These are phyloP conservation scores for Nasonia oneida DNA, from an alignment of 2,888 invertebrate genomes.

Conservation along the genomic window DNA sequence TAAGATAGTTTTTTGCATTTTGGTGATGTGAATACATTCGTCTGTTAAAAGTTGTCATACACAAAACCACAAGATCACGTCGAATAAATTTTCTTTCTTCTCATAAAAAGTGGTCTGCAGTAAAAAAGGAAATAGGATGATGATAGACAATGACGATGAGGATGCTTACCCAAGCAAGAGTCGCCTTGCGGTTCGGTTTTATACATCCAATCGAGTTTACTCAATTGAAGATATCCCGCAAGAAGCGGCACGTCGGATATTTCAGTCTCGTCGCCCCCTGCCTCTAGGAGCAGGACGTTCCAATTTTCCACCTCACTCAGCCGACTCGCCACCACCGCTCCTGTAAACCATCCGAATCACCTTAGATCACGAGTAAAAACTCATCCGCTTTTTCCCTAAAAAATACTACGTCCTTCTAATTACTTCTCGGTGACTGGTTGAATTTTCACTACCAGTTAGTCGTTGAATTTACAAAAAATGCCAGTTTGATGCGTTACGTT, in stretches of 20 bases:
- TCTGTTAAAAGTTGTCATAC: too few relatives aligned
- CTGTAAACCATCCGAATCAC: constrained; percentile 76
- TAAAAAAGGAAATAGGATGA: background rate
- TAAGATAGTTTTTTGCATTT: too few relatives aligned
- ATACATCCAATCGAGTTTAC: constrained; percentile 94
- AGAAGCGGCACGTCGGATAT: constrained; percentile 93
- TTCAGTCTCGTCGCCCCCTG: constrained; percentile 94
- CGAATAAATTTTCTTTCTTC: too few relatives aligned
- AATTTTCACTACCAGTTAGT: background rate
- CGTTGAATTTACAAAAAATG: too few relatives aligned
- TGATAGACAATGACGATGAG: background rate
- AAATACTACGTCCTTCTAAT: background rate
- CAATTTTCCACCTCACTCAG: constrained; percentile 89
- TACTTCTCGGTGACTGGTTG: background rate
- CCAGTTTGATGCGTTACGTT: too few relatives aligned
- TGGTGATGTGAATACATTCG: too few relatives aligned
- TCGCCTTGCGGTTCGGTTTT: constrained; percentile 93
- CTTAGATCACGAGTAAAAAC: background rate
- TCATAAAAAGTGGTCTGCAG: constrained; percentile 6
- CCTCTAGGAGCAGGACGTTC: constrained; percentile 91
- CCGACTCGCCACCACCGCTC: constrained; percentile 91
- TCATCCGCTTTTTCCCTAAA: background rate
- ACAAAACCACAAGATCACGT: too few relatives aligned
- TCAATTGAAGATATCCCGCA: constrained; percentile 92
- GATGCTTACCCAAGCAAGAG: constrained; percentile 86